phyloP scores from a whole-genome alignment of 2,797 vertebrate species.

The Yasuhikotakia modesta region DNA sequence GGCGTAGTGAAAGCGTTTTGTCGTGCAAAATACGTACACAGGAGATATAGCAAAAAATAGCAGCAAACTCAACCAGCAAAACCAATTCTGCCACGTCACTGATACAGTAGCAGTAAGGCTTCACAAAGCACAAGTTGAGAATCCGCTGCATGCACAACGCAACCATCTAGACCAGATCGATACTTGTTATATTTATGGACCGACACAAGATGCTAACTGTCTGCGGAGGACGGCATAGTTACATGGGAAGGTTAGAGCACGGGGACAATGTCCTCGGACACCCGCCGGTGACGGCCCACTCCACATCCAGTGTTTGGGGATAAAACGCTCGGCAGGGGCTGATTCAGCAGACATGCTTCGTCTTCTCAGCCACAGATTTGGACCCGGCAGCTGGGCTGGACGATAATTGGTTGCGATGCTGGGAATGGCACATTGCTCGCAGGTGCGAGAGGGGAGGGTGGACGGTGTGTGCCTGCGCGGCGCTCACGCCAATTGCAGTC shows the following conservation, averaged over 20 bases:
- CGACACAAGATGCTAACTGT: not conserved
- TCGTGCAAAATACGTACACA: not conserved
- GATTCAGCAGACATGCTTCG: conserved; percentile 82
- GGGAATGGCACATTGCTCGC: conserved; percentile 71
- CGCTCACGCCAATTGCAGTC: conserved; percentile 79
- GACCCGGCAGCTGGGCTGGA: conserved; percentile 71
- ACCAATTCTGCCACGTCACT: not conserved
- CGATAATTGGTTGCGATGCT: conserved; percentile 75
- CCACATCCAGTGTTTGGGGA: conserved; percentile 23
- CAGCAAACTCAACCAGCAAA: not conserved
- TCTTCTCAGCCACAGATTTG: conserved; percentile 85
- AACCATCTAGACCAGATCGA: not conserved
- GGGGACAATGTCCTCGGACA: conserved; percentile 32
- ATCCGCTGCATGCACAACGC: not conserved
- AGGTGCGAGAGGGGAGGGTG: conserved; percentile 68
- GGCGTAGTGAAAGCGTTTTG: not conserved
- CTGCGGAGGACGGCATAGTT: not conserved
- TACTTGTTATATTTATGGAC: not conserved
- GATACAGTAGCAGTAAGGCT: not conserved
- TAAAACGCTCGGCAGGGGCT: conserved; percentile 51
- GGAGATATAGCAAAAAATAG: not conserved
- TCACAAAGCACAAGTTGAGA: not conserved
- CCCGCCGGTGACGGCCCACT: conserved; percentile 12
- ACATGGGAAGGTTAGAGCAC: conserved; percentile 17
- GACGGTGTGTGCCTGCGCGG: conserved; percentile 74